Evolutionary conservation across 2,113 vertebrate species (phyloP).

Genomic region (Fulica atra): DNA sequence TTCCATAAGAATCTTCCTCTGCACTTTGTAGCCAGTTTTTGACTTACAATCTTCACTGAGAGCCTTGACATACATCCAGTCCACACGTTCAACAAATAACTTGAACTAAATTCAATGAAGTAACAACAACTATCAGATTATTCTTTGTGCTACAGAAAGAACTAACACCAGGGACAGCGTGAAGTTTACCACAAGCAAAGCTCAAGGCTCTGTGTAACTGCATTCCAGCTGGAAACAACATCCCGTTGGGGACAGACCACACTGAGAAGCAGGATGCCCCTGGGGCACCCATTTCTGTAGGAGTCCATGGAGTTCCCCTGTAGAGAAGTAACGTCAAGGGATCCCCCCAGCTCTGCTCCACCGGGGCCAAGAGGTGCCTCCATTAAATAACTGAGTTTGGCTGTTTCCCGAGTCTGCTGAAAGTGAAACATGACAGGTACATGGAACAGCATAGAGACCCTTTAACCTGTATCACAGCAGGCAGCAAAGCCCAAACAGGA

Average conservation of each 20-base stretch:
- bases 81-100: neutral
- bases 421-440: neutral
- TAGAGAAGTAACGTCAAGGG: neutral
- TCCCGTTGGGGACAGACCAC: neutral
- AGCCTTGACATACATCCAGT: neutral
- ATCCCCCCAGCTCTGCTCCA: neutral
- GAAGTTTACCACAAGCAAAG: neutral
- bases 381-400: neutral
- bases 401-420: neutral
- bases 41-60: neutral
- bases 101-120: neutral
- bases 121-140: neutral
- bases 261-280: neutral
- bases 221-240: neutral
- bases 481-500: neutral
- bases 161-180: neutral
- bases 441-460: neutral
- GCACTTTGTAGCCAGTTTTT: neutral
- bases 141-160: neutral
- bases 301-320: neutral
- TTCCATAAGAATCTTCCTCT: neutral
- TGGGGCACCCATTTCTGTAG: neutral
- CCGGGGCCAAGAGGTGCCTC: neutral
- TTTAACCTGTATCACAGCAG: neutral
- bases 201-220: neutral